Conservation (phyloP, 2,113 vertebrate genomes). For the Psittacus erithacus region DNA sequence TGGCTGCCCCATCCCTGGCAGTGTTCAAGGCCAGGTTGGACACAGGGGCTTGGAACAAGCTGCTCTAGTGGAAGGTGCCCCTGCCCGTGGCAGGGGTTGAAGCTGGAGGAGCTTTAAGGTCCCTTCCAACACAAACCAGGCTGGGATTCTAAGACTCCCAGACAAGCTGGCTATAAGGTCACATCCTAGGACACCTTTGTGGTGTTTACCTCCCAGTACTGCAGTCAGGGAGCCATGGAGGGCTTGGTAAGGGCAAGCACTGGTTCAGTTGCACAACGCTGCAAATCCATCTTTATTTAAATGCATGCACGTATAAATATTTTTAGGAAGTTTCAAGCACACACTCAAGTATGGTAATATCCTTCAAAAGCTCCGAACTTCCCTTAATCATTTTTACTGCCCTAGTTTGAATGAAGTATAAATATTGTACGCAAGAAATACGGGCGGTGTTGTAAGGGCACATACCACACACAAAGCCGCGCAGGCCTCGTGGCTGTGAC, state of each 20-base stretch:
- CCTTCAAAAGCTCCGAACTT: conserved; percentile 7
- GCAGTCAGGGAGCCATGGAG: not conserved
- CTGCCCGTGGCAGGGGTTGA: not conserved
- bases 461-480: not conserved
- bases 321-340: not conserved
- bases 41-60: not conserved
- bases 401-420: not conserved
- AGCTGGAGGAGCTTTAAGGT: not conserved
- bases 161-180: not conserved
- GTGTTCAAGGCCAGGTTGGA: not conserved
- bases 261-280: not conserved
- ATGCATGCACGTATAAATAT: not conserved
- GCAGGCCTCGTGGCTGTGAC: not conserved
- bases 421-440: not conserved
- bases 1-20: not conserved
- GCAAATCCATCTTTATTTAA: not conserved
- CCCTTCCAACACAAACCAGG: not conserved
- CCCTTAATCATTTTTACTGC: not conserved
- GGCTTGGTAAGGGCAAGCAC: rapidly evolving
- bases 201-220: not conserved
- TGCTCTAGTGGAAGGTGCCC: not conserved
- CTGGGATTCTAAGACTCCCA: not conserved
- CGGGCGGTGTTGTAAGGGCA: rapidly evolving
- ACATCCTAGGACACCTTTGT: not conserved
- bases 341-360: not conserved